A percentile compares a stretch with the other conserved stretches of the same genome.
These are phyloP conservation scores for Oxytorus armatus DNA, from an alignment of 2,888 invertebrate genomes.

Conservation along the genomic window DNA sequence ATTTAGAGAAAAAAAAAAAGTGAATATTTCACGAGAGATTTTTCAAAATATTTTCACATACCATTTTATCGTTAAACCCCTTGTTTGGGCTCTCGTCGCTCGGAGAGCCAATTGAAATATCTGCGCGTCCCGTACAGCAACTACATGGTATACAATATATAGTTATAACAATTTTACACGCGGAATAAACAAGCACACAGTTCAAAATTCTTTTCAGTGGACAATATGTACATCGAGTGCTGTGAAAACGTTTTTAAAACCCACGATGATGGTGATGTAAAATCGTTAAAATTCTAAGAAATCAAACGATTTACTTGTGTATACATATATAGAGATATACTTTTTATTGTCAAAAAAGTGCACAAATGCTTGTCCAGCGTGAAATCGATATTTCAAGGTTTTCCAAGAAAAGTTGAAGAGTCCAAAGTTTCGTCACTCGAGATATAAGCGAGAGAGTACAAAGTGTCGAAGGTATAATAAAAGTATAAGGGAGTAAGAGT, in stretches of 20 bases:
- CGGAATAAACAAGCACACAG: too few relatives aligned
- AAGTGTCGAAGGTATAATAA: conserved; percentile 10
- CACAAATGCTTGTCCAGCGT: too few relatives aligned
- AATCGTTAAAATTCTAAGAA: neutral
- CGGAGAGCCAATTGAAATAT: too few relatives aligned
- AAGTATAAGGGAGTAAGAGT: conserved; percentile 3
- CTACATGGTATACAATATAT: too few relatives aligned
- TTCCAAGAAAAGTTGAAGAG: neutral
- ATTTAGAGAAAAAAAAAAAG: neutral
- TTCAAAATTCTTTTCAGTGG: too few relatives aligned
- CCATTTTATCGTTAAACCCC: conserved; percentile 1
- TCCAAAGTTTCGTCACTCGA: neutral
- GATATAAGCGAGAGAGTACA: neutral
- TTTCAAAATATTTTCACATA: neutral
- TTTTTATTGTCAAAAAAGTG: neutral
- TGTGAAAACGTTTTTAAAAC: too few relatives aligned
- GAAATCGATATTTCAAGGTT: neutral
- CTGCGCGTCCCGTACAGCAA: too few relatives aligned
- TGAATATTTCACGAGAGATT: neutral
- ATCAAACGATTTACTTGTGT: neutral
- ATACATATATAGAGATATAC: too few relatives aligned
- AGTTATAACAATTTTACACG: too few relatives aligned
- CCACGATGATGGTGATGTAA: too few relatives aligned
- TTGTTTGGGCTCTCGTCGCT: neutral
- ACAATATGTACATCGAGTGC: too few relatives aligned